Percentiles rank a stretch among this genome's conserved stretches.
These are phyloP conservation scores for Psammodynastes pulverulentus DNA, from an alignment of 2,113 vertebrate genomes.

Conservation along the genomic window DNA sequence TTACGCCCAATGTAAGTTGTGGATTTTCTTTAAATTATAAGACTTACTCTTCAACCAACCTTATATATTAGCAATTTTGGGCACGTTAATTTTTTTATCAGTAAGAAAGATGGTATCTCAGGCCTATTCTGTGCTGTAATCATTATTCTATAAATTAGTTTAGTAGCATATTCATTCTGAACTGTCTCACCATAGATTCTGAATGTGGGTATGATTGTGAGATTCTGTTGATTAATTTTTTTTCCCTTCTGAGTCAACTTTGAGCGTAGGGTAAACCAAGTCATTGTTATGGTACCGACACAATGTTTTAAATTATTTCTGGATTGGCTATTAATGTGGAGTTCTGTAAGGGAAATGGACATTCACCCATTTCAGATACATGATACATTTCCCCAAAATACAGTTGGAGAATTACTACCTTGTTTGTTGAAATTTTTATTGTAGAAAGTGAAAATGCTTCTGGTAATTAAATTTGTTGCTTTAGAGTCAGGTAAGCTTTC, in stretches of 20 bases:
- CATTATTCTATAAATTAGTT: background rate
- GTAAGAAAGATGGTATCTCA: background rate
- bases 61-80: background rate
- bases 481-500: background rate
- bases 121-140: background rate
- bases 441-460: background rate
- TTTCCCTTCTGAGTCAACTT: background rate
- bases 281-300: background rate
- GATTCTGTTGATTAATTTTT: background rate
- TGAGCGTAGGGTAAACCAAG: background rate
- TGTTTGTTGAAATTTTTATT: background rate
- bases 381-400: background rate
- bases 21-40: background rate
- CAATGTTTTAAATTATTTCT: background rate
- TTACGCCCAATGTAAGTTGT: conserved; percentile 85
- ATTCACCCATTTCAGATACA: background rate
- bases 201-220: background rate
- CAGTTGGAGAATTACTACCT: background rate
- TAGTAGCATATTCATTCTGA: background rate
- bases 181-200: background rate
- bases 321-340: background rate
- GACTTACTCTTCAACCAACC: background rate
- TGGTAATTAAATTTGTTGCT: background rate
- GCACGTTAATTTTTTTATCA: background rate
- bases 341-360: background rate